A percentile compares a stretch with the other conserved stretches of the same genome.
Conservation (phyloP, 2,113 vertebrate genomes). For the Oreochromis spilurus region DNA sequence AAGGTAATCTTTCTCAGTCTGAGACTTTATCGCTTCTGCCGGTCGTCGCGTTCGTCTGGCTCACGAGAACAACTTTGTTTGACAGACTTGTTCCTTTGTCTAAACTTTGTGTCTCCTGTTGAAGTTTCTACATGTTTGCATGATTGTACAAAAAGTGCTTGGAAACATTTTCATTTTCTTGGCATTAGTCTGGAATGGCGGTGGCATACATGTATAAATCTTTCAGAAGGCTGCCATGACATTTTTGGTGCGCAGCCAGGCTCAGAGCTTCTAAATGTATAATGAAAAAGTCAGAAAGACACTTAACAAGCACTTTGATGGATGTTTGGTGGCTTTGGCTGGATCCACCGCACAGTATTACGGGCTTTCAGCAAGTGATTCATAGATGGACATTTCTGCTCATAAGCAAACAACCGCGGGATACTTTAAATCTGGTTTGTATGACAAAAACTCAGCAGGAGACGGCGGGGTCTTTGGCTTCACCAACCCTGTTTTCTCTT, state of each 20-base stretch:
- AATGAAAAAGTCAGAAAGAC: conserved; percentile 58
- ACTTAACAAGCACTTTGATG: conserved; percentile 64
- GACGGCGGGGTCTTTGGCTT: not conserved
- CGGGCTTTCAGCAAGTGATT: conserved; percentile 56
- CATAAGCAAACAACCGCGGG: conserved; percentile 34
- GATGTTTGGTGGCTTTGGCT: conserved; percentile 55
- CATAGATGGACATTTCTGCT: conserved; percentile 42
- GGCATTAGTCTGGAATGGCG: not conserved
- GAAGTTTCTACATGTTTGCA: not conserved
- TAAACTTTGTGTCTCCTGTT: not conserved
- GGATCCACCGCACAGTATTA: conserved; percentile 40
- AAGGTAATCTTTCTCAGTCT: not conserved
- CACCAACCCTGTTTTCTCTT: not conserved
- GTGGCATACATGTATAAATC: conserved; percentile 35
- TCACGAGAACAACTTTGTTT: not conserved
- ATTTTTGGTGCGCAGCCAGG: conserved; percentile 42
- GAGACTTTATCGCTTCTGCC: not conserved
- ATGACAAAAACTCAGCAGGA: conserved; percentile 23
- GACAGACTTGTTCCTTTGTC: not conserved
- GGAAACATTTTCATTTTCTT: conserved; percentile 18
- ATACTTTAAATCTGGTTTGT: conserved; percentile 35
- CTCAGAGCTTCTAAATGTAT: conserved; percentile 33
- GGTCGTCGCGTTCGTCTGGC: not conserved
- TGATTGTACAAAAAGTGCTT: not conserved
- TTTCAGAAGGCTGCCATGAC: conserved; percentile 43